These are phyloP conservation scores for Catostylus mosaicus DNA, from an alignment of 30 jellyfish, hydroid and myxozoan species.

Conservation along the genomic window DNA sequence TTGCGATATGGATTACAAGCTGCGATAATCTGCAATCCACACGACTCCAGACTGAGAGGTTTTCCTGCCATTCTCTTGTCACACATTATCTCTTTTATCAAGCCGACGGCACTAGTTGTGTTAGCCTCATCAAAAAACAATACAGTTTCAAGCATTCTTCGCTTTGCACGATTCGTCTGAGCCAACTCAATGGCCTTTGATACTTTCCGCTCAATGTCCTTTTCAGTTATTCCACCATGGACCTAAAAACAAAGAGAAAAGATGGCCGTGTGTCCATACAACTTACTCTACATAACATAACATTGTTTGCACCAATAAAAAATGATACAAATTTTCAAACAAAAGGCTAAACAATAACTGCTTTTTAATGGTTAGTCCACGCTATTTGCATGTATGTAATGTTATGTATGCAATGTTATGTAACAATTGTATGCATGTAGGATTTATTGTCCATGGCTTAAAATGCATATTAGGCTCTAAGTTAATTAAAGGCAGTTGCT, in stretches of 20 bases:
- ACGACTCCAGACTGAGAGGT: conserved; percentile 39
- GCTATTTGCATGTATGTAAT: no score
- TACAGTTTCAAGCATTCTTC: conserved; percentile 27
- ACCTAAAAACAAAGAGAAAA: conserved; percentile 29
- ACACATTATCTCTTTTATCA: conserved; percentile 64
- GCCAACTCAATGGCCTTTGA: conserved; percentile 65
- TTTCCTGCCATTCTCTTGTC: conserved; percentile 70
- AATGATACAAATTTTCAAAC: no score
- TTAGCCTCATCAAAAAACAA: conserved; percentile 72
- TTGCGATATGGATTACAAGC: conserved; percentile 80
- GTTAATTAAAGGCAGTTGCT: no score
- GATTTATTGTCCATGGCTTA: no score
- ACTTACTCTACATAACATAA: no score
- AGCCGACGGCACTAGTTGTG: conserved; percentile 75
- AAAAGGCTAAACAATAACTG: no score
- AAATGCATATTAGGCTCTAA: no score
- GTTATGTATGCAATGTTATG: no score
- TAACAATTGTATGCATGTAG: no score
- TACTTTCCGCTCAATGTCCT: conserved; percentile 43
- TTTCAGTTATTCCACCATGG: conserved; percentile 79
- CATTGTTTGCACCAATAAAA: no score
- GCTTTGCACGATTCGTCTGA: conserved; percentile 15
- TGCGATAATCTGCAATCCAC: conserved; percentile 67
- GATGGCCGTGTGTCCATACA: no score
- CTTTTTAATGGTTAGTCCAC: no score